phyloP scores from a whole-genome alignment of 2,888 invertebrate species.

The Lymantria monacha region DNA sequence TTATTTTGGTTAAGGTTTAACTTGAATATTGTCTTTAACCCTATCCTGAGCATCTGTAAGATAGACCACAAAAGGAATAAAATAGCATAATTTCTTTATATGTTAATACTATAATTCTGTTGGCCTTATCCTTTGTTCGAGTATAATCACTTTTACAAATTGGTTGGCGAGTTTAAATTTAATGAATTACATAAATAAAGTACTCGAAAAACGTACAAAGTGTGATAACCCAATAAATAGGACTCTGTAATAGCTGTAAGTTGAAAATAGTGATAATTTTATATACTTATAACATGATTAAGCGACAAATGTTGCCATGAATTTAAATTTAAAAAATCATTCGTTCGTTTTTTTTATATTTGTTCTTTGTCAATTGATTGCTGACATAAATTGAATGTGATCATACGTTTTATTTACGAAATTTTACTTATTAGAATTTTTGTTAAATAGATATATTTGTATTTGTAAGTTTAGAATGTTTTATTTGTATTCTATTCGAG shows the following conservation, averaged over 20 bases:
- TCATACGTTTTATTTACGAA: slow-evolving; percentile 3
- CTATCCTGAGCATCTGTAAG: too few relatives aligned
- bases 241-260: slow-evolving; percentile 39
- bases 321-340: neutral
- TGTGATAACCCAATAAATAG: slow-evolving; percentile 40
- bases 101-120: too few relatives aligned
- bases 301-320: slow-evolving; percentile 23
- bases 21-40: too few relatives aligned
- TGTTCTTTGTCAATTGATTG: slow-evolving; percentile 6
- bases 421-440: slow-evolving; percentile 1
- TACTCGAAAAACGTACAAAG: slow-evolving; percentile 8
- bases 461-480: slow-evolving; percentile 1
- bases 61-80: too few relatives aligned
- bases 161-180: too few relatives aligned
- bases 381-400: slow-evolving; percentile 14
- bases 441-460: neutral
- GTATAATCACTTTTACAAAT: too few relatives aligned
- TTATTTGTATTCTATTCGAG: slow-evolving; percentile 1
- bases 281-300: slow-evolving; percentile 11
- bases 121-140: too few relatives aligned
- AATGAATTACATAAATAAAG: too few relatives aligned
- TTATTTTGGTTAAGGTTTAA: too few relatives aligned
- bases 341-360: neutral
- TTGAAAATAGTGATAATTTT: slow-evolving; percentile 35
- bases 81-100: too few relatives aligned